Evolutionary conservation across 2,888 invertebrate genomes (phyloP).

Genomic region (Anarsia innoxiella): DNA sequence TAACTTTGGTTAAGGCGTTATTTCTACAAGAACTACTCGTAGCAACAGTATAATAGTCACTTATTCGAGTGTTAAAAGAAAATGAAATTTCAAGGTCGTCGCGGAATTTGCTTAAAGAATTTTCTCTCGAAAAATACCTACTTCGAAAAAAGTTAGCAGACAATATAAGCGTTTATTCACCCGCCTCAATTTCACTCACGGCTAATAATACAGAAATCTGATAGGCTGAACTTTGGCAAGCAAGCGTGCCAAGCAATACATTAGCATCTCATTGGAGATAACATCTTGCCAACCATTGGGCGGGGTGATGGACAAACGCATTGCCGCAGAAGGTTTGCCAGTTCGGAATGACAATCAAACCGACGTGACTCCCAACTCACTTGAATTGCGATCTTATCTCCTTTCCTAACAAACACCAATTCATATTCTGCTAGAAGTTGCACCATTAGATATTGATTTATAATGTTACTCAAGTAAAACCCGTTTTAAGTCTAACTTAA

Average conservation of each 20-base stretch:
- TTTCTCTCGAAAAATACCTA: constrained; percentile 26
- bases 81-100: constrained; percentile 37
- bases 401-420: constrained; percentile 16
- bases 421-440: constrained; percentile 20
- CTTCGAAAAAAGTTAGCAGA: constrained; percentile 29
- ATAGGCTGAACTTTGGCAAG: constrained; percentile 40
- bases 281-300: constrained; percentile 44
- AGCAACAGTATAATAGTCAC: no score
- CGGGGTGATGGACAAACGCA: constrained; percentile 35
- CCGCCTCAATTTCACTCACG: no score
- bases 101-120: no score
- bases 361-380: constrained; percentile 27
- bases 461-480: no score
- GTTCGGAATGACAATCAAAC: constrained; percentile 31
- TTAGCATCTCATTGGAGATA: constrained; percentile 64
- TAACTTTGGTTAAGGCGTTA: no score
- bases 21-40: no score
- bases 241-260: constrained; percentile 65
- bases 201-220: constrained; percentile 52
- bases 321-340: constrained; percentile 26
- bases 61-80: no score
- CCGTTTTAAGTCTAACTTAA: no score
- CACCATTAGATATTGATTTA: no score
- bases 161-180: constrained; percentile 15
- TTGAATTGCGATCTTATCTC: constrained; percentile 26